Evolutionary conservation across 2,113 vertebrate species (phyloP).

Genomic region (Hemibagrus wyckioides): DNA sequence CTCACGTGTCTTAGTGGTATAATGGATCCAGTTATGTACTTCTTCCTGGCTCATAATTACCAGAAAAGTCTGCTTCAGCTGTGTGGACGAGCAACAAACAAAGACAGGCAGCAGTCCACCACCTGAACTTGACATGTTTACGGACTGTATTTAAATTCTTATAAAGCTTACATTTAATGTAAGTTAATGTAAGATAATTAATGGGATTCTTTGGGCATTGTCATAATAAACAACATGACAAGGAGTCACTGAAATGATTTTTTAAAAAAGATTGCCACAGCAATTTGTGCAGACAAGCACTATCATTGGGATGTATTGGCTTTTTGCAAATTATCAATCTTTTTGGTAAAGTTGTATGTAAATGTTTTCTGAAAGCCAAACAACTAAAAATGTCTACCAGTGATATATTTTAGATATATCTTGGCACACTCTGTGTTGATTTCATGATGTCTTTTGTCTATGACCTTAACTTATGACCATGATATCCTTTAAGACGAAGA

Average conservation of each 20-base stretch:
- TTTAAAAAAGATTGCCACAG: background rate
- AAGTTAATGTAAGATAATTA: background rate
- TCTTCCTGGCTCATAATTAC: constrained; percentile 69
- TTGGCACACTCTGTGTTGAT: no score
- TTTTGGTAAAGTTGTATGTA: background rate
- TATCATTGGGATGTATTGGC: background rate
- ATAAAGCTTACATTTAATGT: no score
- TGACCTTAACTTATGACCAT: no score
- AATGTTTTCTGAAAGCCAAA: background rate
- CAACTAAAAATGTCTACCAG: background rate
- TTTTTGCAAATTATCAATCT: background rate
- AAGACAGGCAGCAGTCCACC: constrained; percentile 1
- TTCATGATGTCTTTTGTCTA: no score
- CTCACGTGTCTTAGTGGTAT: constrained; percentile 71
- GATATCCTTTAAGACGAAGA: no score
- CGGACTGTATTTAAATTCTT: background rate
- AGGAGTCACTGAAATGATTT: background rate
- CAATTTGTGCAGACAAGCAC: background rate
- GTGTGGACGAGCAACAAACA: constrained; percentile 54
- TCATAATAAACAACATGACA: background rate
- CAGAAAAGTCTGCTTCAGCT: constrained; percentile 57
- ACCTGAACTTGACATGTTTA: background rate
- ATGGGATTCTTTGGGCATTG: background rate
- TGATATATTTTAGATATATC: no score
- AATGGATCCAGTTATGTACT: constrained; percentile 76